phyloP scores from a whole-genome alignment of 2,888 invertebrate genomes.

The Blera fallax region DNA sequence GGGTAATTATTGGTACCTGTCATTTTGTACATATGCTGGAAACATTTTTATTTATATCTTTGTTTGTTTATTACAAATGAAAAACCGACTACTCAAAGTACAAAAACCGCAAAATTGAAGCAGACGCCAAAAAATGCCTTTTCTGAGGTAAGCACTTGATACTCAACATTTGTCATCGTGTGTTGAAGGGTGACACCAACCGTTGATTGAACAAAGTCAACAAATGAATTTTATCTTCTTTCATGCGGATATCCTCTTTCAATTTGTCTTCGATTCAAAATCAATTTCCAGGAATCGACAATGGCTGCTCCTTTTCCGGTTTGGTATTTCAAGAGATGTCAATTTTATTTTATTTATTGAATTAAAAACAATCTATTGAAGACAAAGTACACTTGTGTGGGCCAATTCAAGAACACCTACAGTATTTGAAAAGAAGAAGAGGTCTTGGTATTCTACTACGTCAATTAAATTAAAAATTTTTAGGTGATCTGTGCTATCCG shows the following conservation, averaged over 20 bases:
- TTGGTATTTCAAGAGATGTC: background rate
- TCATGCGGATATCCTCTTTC: background rate
- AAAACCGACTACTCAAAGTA: no score
- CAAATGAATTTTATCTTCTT: background rate
- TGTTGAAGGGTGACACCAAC: background rate
- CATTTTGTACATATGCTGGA: no score
- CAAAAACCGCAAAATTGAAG: background rate
- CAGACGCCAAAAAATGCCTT: background rate
- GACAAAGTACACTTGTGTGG: no score
- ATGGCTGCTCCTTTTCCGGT: background rate
- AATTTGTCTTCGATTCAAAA: background rate
- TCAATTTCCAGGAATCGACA: background rate
- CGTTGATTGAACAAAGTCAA: background rate
- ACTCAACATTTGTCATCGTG: background rate
- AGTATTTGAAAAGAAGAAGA: no score
- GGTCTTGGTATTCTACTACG: no score
- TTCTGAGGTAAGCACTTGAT: background rate
- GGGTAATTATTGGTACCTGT: background rate
- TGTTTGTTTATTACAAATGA: background rate
- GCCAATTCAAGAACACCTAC: no score
- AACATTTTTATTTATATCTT: no score
- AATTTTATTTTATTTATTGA: background rate
- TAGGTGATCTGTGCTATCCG: no score
- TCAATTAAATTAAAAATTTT: no score
- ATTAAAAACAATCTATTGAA: background rate